Conservation (phyloP, 2,797 vertebrate species). For the Gymnodraco acuticeps region DNA sequence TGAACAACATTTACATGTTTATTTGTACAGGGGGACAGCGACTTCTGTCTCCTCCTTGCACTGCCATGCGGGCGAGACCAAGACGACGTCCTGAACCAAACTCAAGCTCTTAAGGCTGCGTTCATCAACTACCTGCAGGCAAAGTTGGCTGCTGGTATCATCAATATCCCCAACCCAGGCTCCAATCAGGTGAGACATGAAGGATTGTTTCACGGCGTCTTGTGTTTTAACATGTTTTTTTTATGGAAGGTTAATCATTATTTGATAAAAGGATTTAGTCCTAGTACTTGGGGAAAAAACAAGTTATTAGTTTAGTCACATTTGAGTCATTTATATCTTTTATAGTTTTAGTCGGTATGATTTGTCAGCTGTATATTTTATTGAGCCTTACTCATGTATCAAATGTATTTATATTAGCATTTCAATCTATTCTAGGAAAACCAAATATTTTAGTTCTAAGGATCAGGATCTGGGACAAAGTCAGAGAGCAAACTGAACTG, state of each 20-base stretch:
- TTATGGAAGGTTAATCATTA: not conserved
- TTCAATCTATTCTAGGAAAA: too few relatives aligned
- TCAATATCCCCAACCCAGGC: slow-evolving; percentile 98
- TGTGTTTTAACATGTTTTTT: not conserved
- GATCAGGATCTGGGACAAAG: too few relatives aligned
- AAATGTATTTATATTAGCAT: too few relatives aligned
- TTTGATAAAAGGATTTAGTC: not conserved
- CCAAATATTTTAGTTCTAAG: too few relatives aligned
- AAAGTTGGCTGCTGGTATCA: slow-evolving; percentile 98
- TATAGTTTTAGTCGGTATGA: too few relatives aligned
- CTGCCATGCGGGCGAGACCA: slow-evolving; percentile 97
- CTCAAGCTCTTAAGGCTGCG: slow-evolving; percentile 94
- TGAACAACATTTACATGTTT: slow-evolving; percentile 27
- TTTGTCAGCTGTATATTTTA: too few relatives aligned
- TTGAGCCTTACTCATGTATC: too few relatives aligned
- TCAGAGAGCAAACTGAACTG: too few relatives aligned
- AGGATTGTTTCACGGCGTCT: not conserved
- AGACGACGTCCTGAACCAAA: slow-evolving; percentile 97
- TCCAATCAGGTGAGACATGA: slow-evolving; percentile 92
- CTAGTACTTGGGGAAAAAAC: too few relatives aligned
- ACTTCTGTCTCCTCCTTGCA: slow-evolving; percentile 97
- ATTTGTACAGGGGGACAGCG: slow-evolving; percentile 91
- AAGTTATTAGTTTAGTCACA: too few relatives aligned
- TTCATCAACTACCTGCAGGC: slow-evolving; percentile 99
- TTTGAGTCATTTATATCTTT: too few relatives aligned